Evolutionary conservation across 2,113 vertebrate species (phyloP).

Genomic region (Rhea americana): DNA sequence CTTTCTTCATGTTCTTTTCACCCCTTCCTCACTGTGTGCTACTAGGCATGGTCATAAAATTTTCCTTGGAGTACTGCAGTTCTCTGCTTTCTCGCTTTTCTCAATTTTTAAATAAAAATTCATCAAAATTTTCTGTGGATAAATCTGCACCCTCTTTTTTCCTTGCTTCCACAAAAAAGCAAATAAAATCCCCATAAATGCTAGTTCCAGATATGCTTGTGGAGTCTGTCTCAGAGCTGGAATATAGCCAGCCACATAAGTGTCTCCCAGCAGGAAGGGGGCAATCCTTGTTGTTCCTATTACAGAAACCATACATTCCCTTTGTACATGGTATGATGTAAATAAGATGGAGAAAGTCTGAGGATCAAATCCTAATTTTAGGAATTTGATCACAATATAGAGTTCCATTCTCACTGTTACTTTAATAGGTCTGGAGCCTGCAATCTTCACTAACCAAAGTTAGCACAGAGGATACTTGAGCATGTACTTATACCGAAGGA

Average conservation of each 20-base stretch:
- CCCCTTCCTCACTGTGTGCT: background rate
- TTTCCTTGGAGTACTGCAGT: background rate
- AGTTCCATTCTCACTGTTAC: background rate
- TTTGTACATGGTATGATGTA: background rate
- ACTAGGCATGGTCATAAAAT: background rate
- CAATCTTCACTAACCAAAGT: background rate
- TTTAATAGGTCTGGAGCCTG: background rate
- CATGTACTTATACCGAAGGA: background rate
- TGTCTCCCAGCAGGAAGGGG: background rate
- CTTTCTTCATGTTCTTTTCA: background rate
- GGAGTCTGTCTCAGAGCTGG: background rate
- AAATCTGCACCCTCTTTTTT: background rate
- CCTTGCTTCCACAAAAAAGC: background rate
- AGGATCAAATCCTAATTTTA: background rate
- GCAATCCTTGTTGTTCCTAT: background rate
- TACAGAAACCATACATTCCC: background rate
- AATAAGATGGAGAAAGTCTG: background rate
- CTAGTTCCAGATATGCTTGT: background rate
- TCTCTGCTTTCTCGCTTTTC: background rate
- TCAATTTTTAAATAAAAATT: background rate
- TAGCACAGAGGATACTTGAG: rapidly evolving
- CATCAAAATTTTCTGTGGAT: background rate
- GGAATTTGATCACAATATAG: background rate
- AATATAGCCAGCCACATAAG: background rate
- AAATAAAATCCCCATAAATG: background rate